phyloP scores from a whole-genome alignment of 1,140 invertebrate species.

The Heterodera carotae region DNA sequence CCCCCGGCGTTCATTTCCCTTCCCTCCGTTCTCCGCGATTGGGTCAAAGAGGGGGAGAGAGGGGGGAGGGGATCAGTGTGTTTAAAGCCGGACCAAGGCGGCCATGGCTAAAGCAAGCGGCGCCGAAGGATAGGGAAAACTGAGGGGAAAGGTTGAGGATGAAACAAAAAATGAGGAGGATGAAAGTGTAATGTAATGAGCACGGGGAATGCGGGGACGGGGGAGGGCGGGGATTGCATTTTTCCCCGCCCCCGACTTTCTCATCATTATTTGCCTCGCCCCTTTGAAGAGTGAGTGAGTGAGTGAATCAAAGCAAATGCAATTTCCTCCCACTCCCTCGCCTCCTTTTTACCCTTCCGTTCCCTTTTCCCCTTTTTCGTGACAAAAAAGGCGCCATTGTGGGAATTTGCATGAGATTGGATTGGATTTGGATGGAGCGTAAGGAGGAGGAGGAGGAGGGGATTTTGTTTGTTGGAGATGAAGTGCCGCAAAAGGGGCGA shows the following conservation, averaged over 20 bases:
- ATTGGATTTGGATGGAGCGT: neutral
- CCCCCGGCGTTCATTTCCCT: too few relatives aligned
- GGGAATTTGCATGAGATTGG: constrained; percentile 14
- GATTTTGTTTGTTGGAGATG: neutral
- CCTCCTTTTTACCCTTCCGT: neutral
- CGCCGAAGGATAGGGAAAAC: neutral
- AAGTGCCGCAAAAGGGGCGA: neutral
- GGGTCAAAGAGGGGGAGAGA: neutral
- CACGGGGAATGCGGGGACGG: neutral
- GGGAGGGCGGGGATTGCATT: neutral
- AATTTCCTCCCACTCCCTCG: neutral
- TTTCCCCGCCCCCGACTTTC: neutral
- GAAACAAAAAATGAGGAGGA: neutral
- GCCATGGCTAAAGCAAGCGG: neutral
- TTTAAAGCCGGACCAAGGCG: neutral
- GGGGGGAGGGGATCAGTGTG: constrained; percentile 7
- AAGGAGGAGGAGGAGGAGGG: neutral
- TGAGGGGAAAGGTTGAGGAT: too few relatives aligned
- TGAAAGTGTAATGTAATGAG: neutral
- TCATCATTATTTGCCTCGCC: neutral
- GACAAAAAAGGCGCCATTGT: constrained; percentile 20
- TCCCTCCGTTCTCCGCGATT: too few relatives aligned
- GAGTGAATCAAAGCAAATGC: constrained; percentile 9
- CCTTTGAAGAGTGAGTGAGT: too few relatives aligned
- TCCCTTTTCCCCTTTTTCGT: neutral